Evolutionary conservation across 2,113 vertebrate genomes (phyloP).

Genomic region (Pangasianodon hypophthalmus): DNA sequence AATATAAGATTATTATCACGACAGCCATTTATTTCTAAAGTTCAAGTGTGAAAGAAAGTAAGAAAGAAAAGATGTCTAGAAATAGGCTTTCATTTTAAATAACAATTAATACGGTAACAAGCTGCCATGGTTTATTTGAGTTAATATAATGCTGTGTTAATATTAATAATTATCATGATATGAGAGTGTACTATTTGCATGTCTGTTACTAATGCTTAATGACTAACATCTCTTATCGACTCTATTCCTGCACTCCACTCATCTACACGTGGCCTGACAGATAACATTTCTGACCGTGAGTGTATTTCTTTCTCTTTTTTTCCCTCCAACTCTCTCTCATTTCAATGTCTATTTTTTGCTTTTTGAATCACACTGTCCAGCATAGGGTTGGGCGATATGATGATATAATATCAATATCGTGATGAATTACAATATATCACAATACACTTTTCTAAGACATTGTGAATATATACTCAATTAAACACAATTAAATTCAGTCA

Average conservation of each 20-base stretch:
- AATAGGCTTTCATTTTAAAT: background rate
- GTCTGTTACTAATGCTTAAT: background rate
- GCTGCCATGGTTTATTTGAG: background rate
- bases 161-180: background rate
- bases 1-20: no score
- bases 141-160: background rate
- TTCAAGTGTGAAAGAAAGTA: background rate
- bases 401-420: background rate
- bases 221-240: background rate
- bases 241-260: background rate
- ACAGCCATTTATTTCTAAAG: no score
- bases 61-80: background rate
- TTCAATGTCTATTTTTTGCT: background rate
- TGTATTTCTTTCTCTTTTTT: slow-evolving; percentile 42
- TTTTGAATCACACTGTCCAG: background rate
- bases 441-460: background rate
- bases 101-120: background rate
- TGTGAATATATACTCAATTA: background rate
- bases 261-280: slow-evolving; percentile 59
- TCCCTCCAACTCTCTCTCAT: background rate
- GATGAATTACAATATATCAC: background rate
- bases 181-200: background rate
- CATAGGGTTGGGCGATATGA: background rate
- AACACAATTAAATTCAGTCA: background rate
- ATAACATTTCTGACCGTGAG: slow-evolving; percentile 68